Conservation (phyloP, 2,113 vertebrate species). For the Poeciliopsis turrubarensis region DNA sequence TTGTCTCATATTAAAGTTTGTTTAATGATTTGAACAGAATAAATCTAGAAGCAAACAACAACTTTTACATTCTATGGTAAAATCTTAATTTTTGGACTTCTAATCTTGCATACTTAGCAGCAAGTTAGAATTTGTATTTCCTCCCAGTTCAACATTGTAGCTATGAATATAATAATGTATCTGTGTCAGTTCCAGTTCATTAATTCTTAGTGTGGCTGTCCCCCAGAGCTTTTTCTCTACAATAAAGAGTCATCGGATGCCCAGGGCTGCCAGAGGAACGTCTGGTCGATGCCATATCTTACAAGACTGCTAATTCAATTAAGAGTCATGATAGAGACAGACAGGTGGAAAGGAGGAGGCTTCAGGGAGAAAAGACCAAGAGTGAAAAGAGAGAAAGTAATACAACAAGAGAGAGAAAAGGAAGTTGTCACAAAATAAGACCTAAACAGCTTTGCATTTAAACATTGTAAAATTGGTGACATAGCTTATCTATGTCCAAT, state of each 20-base stretch:
- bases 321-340: conserved; percentile 40
- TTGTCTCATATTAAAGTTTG: no score
- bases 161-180: conserved; percentile 16
- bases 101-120: not conserved
- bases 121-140: conserved; percentile 12
- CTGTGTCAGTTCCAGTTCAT: conserved; percentile 35
- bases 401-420: not conserved
- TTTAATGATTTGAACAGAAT: no score
- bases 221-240: conserved; percentile 51
- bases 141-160: not conserved
- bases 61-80: no score
- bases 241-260: conserved; percentile 58
- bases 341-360: not conserved
- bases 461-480: no score
- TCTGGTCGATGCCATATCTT: conserved; percentile 52
- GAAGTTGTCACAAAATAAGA: not conserved
- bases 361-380: not conserved
- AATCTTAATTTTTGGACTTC: no score
- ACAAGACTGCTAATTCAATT: conserved; percentile 66
- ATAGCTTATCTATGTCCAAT: no score
- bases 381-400: not conserved
- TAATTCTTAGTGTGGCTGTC: conserved; percentile 56
- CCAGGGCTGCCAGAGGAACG: conserved; percentile 50
- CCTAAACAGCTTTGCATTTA: not conserved
- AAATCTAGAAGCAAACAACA: no score